Percentiles rank a stretch among this genome's conserved stretches.
Evolutionary conservation across 2,797 vertebrate genomes (phyloP).

Genomic region (Oceanodroma leucorhoa): DNA sequence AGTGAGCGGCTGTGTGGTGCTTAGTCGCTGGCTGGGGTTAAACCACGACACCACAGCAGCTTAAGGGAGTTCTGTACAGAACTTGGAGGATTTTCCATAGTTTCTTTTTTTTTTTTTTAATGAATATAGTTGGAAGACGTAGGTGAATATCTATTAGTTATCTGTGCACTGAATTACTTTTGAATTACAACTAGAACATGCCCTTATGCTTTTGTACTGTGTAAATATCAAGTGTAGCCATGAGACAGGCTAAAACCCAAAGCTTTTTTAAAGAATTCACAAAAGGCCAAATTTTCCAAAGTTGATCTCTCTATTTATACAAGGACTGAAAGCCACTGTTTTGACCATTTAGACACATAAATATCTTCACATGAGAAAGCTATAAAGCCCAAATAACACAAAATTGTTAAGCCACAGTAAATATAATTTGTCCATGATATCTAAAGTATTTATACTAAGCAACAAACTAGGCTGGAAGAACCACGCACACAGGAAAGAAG

Average conservation of each 20-base stretch:
- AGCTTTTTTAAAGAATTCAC: neutral
- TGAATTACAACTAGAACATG: neutral
- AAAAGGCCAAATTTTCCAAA: neutral
- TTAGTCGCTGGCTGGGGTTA: too few relatives aligned
- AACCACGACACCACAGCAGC: neutral
- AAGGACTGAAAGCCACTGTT: neutral
- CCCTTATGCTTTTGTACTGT: neutral
- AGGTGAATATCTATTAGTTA: neutral
- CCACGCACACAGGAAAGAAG: neutral
- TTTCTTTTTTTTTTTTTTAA: neutral
- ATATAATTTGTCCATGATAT: neutral
- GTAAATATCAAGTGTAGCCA: neutral
- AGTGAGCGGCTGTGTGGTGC: too few relatives aligned
- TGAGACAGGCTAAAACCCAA: neutral
- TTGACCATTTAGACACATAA: neutral
- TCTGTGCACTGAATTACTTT: neutral
- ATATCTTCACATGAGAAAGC: neutral
- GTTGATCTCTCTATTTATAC: neutral
- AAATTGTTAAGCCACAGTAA: neutral
- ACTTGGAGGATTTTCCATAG: neutral
- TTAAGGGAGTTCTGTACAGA: neutral
- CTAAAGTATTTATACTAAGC: neutral
- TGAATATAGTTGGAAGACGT: neutral
- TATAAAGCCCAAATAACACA: neutral
- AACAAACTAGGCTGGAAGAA: neutral